phyloP scores from a whole-genome alignment of 2,888 invertebrate genomes.

The Coleophora deauratella region DNA sequence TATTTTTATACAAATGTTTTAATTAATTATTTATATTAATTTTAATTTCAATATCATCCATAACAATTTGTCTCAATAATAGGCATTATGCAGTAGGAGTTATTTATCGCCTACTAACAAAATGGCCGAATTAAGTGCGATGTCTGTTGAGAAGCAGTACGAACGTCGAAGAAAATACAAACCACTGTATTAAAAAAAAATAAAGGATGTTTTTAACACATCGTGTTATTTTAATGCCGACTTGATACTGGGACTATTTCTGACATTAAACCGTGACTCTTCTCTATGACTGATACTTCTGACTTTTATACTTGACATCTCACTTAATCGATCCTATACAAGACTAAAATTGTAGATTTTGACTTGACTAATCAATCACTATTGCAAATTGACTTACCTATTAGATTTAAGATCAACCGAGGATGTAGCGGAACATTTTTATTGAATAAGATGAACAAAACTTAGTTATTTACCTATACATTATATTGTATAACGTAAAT shows the following conservation, averaged over 20 bases:
- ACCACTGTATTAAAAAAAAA: constrained; percentile 42
- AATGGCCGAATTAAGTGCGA: constrained; percentile 53
- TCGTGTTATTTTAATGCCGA: constrained; percentile 27
- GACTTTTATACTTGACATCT: constrained; percentile 56
- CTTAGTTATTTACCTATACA: neutral
- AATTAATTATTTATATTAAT: constrained; percentile 28
- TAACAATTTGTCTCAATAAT: constrained; percentile 23
- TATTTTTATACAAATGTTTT: constrained; percentile 30
- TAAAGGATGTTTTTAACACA: constrained; percentile 38
- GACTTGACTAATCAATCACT: constrained; percentile 24
- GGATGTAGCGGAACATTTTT: too few species aligned
- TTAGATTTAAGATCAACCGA: neutral
- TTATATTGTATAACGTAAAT: too few species aligned
- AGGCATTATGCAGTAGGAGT: neutral
- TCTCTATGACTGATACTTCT: constrained; percentile 21
- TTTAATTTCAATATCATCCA: constrained; percentile 19
- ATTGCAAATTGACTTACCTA: neutral
- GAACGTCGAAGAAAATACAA: constrained; percentile 29
- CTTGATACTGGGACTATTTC: constrained; percentile 16
- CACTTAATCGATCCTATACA: constrained; percentile 42
- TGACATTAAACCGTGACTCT: too few species aligned
- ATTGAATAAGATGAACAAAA: too few species aligned
- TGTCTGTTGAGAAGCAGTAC: constrained; percentile 38
- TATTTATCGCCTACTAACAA: constrained; percentile 27
- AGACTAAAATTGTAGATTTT: neutral